Base-by-base conservation (phyloP, 2,888 invertebrate genomes). In the Meta bourneti region DNA sequence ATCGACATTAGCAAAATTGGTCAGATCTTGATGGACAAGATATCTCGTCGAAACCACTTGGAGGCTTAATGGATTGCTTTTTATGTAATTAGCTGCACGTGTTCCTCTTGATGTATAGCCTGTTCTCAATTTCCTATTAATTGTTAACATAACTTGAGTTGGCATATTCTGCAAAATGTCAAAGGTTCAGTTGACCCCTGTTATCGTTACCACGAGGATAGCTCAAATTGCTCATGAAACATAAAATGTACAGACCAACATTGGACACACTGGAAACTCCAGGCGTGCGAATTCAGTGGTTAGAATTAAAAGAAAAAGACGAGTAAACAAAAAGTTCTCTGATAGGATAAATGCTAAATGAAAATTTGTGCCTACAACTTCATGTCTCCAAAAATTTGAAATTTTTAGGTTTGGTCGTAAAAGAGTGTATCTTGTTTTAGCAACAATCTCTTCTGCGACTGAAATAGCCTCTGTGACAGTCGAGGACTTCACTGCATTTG, bases 381-480 rank as follows among this genome's bases (percentile, higher is more conserved):
- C 34, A 34, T 34, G 34, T 34, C 34, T 2, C 78, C 34, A 19
- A 93, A 91, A 48, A 81, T 89, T 61, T 91, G 93, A 13, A 13
- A 92, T 11, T 85, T 34, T 34, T 34, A 34, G 34, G 34, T 34
- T 34, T 34, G 34, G 34, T 34, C 34, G 34, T 34, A 34, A 86
- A 54, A 34, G 71, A 19, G 72, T 87, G 6, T 92, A 86, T 86
- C 70, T 87, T 11, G 16, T 92, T 9, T 86, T 74, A 20, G 81
- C 81, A 52, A 13, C 89, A 2, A 79, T 92, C 7, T 69, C 75
- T 20, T 82, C 89, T 9, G 69, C 87, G 7, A 81, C 91, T 7
- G 80, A 80, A 34, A 82, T 90, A 7, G 79, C 80, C 52, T 89
- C 93, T 8, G 82, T 89, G 4, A 74, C 92, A 52, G 75, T 93